Conservation (phyloP, 2,113 vertebrate genomes). For the Grantiella picta region DNA sequence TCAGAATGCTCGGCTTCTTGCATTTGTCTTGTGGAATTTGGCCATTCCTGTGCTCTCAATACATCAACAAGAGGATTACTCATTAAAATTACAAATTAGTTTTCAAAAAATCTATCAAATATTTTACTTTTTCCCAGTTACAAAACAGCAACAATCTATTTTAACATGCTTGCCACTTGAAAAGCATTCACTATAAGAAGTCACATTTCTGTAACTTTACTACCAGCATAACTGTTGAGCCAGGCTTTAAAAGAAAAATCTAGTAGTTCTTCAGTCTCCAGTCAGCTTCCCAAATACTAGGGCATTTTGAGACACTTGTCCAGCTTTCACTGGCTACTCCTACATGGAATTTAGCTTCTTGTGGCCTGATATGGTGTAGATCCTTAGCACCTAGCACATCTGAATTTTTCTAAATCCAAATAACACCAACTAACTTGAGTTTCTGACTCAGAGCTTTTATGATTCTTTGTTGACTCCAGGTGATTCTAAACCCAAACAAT, state of each 20-base stretch:
- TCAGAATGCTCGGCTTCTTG: background rate
- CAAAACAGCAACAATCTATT: background rate
- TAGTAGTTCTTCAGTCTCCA: background rate
- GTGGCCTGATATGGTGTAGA: background rate
- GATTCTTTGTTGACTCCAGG: background rate
- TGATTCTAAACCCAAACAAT: background rate
- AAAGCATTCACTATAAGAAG: background rate
- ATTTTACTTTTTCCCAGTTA: background rate
- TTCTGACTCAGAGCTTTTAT: background rate
- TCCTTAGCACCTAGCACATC: background rate
- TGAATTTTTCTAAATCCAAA: background rate
- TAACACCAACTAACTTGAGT: background rate
- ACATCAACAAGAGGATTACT: background rate
- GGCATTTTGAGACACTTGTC: background rate
- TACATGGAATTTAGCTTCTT: background rate
- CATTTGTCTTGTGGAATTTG: background rate
- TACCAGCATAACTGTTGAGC: fast-evolving
- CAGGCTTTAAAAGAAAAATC: background rate
- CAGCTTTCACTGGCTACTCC: background rate
- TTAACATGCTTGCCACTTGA: background rate
- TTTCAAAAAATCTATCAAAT: background rate
- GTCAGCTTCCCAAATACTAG: background rate
- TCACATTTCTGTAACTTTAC: background rate
- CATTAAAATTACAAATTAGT: background rate
- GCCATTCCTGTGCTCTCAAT: background rate